Conservation (phyloP, 2,888 invertebrate species). For the Ectobius pallidus region DNA sequence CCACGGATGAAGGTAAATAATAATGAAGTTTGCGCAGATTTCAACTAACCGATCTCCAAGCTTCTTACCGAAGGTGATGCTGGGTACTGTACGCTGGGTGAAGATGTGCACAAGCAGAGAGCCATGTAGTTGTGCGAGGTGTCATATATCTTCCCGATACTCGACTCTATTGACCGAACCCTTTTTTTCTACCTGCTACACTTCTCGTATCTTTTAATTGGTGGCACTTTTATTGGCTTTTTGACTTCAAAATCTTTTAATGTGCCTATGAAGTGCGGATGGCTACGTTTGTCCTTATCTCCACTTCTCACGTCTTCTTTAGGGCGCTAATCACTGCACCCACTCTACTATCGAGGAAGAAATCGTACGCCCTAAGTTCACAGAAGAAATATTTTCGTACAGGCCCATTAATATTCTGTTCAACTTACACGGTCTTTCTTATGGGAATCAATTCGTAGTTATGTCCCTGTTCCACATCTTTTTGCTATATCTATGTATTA, state of each 20-base stretch:
- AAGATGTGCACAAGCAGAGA: no score
- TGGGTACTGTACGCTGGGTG: no score
- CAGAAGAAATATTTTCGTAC: no score
- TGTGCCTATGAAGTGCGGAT: constrained; percentile 38
- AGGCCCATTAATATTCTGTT: no score
- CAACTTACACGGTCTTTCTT: no score
- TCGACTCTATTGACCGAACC: constrained; percentile 4
- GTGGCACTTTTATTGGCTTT: constrained; percentile 35
- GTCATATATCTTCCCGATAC: neutral
- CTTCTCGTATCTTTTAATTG: constrained; percentile 31
- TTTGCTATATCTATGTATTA: no score
- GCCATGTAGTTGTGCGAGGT: neutral
- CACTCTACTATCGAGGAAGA: constrained; percentile 4
- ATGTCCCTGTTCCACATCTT: no score
- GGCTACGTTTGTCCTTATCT: constrained; percentile 31
- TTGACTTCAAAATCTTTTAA: constrained; percentile 33
- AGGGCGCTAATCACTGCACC: constrained; percentile 10
- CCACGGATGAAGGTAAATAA: no score
- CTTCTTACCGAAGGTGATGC: no score
- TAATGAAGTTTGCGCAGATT: no score
- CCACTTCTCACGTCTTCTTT: constrained; percentile 24
- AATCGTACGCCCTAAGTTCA: neutral
- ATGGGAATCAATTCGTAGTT: no score
- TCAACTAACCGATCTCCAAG: no score
- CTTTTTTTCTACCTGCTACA: constrained; percentile 15